Base-by-base conservation (phyloP, 1,140 invertebrate genomes). In the Drosophila kurseongensis region DNA sequence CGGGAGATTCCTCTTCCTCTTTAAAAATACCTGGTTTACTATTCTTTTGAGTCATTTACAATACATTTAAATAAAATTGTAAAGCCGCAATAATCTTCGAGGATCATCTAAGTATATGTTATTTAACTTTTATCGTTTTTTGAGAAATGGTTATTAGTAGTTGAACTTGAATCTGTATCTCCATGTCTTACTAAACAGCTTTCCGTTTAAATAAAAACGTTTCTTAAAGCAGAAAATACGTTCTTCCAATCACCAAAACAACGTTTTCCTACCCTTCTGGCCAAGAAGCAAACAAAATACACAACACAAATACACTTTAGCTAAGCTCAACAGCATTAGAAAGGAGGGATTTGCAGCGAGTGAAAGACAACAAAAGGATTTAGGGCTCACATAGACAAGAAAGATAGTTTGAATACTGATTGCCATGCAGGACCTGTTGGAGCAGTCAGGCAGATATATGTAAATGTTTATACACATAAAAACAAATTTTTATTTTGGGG, bases 351-450 rank as follows among this genome's bases (percentile, higher is more conserved):
- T 81, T 57, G 50, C 35, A 44, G 52, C 66, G 61, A 75, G 58
- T 65, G 65, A 51, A 69, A 72, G 52, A 71, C 63, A 69, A 38
- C 12, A 69, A 83, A 75, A 63, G 63, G 52, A 78, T 75, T 79
- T 75, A 41, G 63, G 68, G 16, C 50, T 63, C 16, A 29, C 16
- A 56, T 18, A 50, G 63, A 52, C 51, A 60, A 62, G 41, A 29
- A 16, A 13, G 51, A 61, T 56, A 54, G 44, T 59, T 57, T 51
- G 35, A 40, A 59, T 65, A 29, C 47, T 69, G 60, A 81, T 63
- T 78, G 57, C 42, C 51, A 62, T 45, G 5, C 41, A 45, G 45
- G 38, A 78, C 82, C 82, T 85, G 82, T 85, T 85, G 81, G 82
- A 81, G 13, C 35, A 32, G 16, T 4, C 38, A 29, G 8, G 0